Percentiles rank a stretch among this genome's conserved stretches.
phyloP scores from a whole-genome alignment of 2,888 invertebrate species.

The Cheilosia variabilis region DNA sequence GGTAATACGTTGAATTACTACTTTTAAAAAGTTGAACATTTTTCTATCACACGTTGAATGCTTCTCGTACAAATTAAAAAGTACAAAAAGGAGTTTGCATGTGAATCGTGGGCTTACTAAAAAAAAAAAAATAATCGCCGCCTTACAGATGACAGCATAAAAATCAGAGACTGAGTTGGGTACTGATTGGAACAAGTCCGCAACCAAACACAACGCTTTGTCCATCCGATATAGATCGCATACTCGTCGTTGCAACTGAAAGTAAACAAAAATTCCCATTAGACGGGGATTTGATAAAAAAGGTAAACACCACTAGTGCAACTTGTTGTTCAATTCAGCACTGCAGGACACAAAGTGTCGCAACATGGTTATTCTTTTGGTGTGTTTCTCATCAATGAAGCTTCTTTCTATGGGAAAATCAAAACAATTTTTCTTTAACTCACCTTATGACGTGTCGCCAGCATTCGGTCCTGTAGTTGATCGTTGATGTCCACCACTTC shows the following conservation, averaged over 20 bases:
- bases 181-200: no score
- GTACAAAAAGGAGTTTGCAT: slow-evolving; percentile 14
- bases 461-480: no score
- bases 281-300: neutral
- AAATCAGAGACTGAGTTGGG: no score
- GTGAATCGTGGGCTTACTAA: neutral
- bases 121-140: neutral
- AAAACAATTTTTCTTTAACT: neutral
- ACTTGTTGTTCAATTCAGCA: slow-evolving; percentile 79
- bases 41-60: slow-evolving; percentile 3
- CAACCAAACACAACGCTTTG: no score
- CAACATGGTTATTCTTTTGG: slow-evolving; percentile 83
- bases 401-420: neutral
- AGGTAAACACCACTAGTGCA: neutral
- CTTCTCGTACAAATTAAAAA: slow-evolving; percentile 5
- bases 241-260: neutral
- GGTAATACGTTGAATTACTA: neutral
- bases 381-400: slow-evolving; percentile 82
- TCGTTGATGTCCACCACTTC: no score
- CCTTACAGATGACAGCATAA: neutral
- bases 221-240: neutral
- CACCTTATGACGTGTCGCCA: neutral
- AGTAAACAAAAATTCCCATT: neutral
- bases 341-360: slow-evolving; percentile 84
- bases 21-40: slow-evolving; percentile 4